Conservation (phyloP, 2,888 invertebrate species). For the Lasioglossum oenotherae region DNA sequence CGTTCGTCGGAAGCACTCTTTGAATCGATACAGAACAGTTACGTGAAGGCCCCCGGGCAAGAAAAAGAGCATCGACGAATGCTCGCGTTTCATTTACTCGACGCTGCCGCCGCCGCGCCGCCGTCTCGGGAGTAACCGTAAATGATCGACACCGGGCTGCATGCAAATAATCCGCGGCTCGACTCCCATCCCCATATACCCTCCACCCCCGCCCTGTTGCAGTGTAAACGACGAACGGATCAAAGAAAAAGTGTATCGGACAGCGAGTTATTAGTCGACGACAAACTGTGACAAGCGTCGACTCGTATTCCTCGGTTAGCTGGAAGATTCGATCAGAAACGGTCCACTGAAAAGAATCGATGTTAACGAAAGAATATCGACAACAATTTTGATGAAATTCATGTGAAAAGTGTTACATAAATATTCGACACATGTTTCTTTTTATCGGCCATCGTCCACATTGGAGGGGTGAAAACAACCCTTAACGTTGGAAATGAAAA, state of each 20-base stretch:
- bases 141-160: constrained; percentile 41
- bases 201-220: not conserved
- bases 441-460: too few species aligned
- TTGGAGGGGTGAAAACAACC: too few species aligned
- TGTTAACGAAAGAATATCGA: not conserved
- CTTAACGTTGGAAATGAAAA: too few species aligned
- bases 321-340: not conserved
- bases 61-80: constrained; percentile 21
- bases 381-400: too few species aligned
- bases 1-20: not conserved
- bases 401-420: not conserved
- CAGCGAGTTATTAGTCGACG: constrained; percentile 14
- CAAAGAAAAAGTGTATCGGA: constrained; percentile 23
- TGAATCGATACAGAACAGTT: constrained; percentile 8
- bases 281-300: constrained; percentile 11
- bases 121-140: constrained; percentile 37
- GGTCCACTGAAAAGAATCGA: not conserved
- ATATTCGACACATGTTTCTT: not conserved
- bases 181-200: not conserved
- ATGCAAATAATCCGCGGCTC: constrained; percentile 47
- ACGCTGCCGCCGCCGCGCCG: constrained; percentile 11
- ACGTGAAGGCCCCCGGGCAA: constrained; percentile 10
- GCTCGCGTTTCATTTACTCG: constrained; percentile 37
- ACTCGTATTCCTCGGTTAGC: constrained; percentile 17
- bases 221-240: constrained; percentile 22